Conservation (phyloP, 2,113 vertebrate genomes). For the Uropsilus gracilis region DNA sequence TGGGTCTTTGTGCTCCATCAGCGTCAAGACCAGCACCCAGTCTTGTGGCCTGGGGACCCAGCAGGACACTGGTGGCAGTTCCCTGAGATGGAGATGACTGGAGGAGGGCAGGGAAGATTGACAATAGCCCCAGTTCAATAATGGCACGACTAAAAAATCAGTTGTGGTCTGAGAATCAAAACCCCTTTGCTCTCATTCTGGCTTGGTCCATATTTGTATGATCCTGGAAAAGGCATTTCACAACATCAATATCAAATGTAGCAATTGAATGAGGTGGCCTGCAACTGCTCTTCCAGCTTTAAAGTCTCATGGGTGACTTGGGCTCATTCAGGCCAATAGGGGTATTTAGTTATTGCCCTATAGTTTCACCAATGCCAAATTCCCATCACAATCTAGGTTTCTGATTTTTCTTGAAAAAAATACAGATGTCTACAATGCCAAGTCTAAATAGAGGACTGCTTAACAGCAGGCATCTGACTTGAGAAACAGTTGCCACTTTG, state of each 20-base stretch:
- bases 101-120: no score
- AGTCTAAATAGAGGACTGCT: neutral
- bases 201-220: neutral
- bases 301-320: neutral
- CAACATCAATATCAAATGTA: neutral
- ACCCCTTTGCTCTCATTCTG: neutral
- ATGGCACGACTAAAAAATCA: no score
- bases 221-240: neutral
- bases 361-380: neutral
- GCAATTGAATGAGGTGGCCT: neutral
- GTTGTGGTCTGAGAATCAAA: neutral
- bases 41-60: neutral
- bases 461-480: accelerated
- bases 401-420: neutral
- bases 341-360: neutral
- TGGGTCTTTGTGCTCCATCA: neutral
- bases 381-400: neutral
- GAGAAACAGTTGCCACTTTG: neutral
- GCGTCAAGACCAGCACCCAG: neutral
- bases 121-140: no score
- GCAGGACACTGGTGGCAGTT: neutral
- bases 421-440: accelerated
- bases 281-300: neutral
- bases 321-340: neutral
- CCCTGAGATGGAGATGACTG: neutral